These are phyloP conservation scores for Diabrotica balteata DNA, from an alignment of 2,888 invertebrate species.

Conservation along the genomic window DNA sequence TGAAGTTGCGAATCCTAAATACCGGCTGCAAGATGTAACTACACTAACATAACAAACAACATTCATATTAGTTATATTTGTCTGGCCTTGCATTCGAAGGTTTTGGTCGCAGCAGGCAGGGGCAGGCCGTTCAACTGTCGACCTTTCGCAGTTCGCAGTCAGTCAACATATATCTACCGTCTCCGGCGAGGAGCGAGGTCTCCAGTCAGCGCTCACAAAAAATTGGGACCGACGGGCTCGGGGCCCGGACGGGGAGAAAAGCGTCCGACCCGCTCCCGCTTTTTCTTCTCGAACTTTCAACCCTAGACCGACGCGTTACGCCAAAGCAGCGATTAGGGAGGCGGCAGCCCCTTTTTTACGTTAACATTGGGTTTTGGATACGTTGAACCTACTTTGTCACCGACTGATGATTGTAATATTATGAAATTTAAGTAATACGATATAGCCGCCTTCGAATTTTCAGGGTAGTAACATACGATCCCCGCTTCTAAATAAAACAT, in stretches of 20 bases:
- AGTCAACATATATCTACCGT: conserved; percentile 42
- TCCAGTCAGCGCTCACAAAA: conserved; percentile 3
- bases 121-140: conserved; percentile 51
- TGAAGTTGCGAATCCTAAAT: conserved; percentile 18
- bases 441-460: no score
- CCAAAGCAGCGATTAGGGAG: conserved; percentile 14
- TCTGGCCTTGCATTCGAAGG: conserved; percentile 56
- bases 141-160: conserved; percentile 48
- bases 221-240: conserved; percentile 7
- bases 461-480: no score
- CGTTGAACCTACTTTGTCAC: neutral
- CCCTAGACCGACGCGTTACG: conserved; percentile 17
- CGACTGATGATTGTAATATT: neutral
- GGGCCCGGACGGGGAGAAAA: conserved; percentile 1
- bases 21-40: conserved; percentile 41
- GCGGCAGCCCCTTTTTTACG: conserved; percentile 13
- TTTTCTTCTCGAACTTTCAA: conserved; percentile 28
- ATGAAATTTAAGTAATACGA: no score
- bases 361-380: conserved; percentile 10
- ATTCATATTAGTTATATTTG: conserved; percentile 52
- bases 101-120: conserved; percentile 51
- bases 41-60: conserved; percentile 28
- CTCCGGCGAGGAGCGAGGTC: conserved; percentile 2
- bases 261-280: conserved; percentile 7
- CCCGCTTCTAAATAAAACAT: no score